Conservation (phyloP, 2,888 invertebrate species). For the Agapostemon virescens region DNA sequence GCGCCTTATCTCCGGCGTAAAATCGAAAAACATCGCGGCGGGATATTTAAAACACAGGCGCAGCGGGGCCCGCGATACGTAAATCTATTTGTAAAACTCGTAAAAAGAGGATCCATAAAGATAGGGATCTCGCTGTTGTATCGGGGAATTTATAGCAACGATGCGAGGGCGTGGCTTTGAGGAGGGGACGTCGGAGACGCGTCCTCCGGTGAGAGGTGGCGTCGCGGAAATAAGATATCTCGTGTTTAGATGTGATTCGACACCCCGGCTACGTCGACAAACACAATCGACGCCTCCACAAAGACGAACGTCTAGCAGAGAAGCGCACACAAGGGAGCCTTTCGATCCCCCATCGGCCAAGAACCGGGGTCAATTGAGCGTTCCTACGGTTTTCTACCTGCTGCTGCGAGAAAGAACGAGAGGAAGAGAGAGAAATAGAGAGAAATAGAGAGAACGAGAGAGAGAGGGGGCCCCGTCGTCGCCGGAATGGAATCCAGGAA, state of each 20-base stretch:
- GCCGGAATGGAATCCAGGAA: constrained; percentile 45
- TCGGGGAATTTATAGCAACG: constrained; percentile 36
- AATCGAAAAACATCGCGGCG: constrained; percentile 8
- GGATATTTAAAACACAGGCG: constrained; percentile 28
- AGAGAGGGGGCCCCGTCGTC: constrained; percentile 3
- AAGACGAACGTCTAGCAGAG: constrained; percentile 45
- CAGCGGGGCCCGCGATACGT: constrained; percentile 3
- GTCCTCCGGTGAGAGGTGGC: constrained; percentile 42
- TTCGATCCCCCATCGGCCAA: constrained; percentile 35
- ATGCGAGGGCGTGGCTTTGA: neutral
- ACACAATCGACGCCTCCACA: constrained; percentile 60
- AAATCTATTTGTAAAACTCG: constrained; percentile 48
- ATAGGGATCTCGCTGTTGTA: constrained; percentile 31
- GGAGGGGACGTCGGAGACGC: neutral
- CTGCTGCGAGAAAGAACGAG: neutral
- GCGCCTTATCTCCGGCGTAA: neutral
- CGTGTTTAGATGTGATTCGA: constrained; percentile 64
- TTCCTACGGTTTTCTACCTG: constrained; percentile 65
- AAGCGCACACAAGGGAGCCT: constrained; percentile 53
- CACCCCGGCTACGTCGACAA: constrained; percentile 55
- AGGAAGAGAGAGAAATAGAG: neutral
- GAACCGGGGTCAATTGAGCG: constrained; percentile 65
- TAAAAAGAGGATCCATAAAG: constrained; percentile 45
- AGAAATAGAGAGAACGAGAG: neutral
- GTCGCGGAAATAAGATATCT: constrained; percentile 68